Conservation (phyloP, 2,797 vertebrate species). For the Antennarius maculatus region DNA sequence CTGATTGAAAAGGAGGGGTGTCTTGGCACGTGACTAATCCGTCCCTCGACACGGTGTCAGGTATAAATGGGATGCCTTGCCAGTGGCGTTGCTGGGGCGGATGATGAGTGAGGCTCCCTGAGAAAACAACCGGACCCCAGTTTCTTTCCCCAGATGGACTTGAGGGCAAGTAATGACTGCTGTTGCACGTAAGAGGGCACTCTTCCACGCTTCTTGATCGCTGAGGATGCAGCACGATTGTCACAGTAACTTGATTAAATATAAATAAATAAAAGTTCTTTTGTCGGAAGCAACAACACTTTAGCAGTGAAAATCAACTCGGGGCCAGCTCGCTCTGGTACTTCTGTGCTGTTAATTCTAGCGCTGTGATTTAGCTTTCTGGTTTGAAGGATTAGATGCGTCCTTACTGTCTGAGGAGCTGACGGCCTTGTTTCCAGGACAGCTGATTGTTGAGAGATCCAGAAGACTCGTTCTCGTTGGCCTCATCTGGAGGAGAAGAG, state of each 20-base stretch:
- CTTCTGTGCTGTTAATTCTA: conserved; percentile 10
- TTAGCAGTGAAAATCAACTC: conserved; percentile 8
- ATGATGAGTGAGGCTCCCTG: conserved; percentile 48
- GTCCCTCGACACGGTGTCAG: conserved; percentile 41
- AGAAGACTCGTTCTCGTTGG: conserved; percentile 92
- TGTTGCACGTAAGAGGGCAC: conserved; percentile 69
- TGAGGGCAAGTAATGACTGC: conserved; percentile 32
- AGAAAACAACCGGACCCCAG: conserved; percentile 5
- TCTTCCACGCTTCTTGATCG: conserved; percentile 28
- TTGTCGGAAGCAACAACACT: conserved; percentile 11
- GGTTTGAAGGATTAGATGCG: conserved; percentile 10
- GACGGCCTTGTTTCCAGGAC: conserved; percentile 98
- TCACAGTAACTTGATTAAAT: background rate
- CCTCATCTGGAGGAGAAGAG: conserved; percentile 88
- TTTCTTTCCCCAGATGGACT: conserved; percentile 39
- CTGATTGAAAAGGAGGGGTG: conserved; percentile 33
- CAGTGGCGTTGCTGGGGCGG: conserved; percentile 44
- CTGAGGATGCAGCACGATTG: background rate
- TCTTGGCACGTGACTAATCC: conserved; percentile 60
- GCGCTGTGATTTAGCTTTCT: conserved; percentile 21
- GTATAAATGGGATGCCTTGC: conserved; percentile 49
- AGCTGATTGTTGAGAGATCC: conserved; percentile 94
- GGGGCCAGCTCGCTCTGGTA: conserved; percentile 5
- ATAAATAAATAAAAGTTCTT: conserved; percentile 5
- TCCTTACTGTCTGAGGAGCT: conserved; percentile 97